Evolutionary conservation across 2,113 vertebrate genomes (phyloP), one percentile per base, ranked within the genome.

Genomic region (Bubo scandiacus): DNA sequence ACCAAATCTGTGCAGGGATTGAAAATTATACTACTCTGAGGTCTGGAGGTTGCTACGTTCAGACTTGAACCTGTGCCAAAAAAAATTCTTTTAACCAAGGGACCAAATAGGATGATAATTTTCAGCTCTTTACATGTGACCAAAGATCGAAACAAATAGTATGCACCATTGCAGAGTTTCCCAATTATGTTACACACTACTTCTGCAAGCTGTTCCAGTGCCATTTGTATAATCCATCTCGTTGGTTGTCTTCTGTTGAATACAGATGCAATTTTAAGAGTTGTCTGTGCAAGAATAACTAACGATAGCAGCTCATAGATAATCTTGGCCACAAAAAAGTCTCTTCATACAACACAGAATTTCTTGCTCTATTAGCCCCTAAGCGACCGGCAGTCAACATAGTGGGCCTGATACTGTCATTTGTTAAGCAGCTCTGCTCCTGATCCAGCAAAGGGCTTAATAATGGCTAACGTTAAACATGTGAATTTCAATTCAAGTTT

Each of bases 41-140:
- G 86, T 85, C 89, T 94, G 91, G 91, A 66, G 78, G 32, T 88
- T 94, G 74, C 81, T 94, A 32, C 70, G 57, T 92, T 94, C 52
- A 71, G 92, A 65, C 52, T 95, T 96, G 94, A 95, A 73, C 34
- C 32, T 40, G 9, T 86, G 97, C 95, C 92, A 96, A 73, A 92
- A 93, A 73, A 85, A 86, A 65, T 72, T 90, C 34, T 82, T 96
- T 83, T 78, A 91, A 58, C 86, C 67, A 57, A 82, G 71, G 18
- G 38, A 83, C 74, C 32, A 82, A 92, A 85, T 73, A 95, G 26
- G 20, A 82, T 77, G 91, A 88, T 91, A 81, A 92, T 95, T 90
- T 96, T 92, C 62, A 91, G 26, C 78, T 96, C 70, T 91, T 94
- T 89, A 38, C 40, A 5, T 74, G 45, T 80, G 74, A 87, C 58